Evolutionary conservation across 2,888 invertebrate species (phyloP).

Genomic region (Nymphalis urticae): DNA sequence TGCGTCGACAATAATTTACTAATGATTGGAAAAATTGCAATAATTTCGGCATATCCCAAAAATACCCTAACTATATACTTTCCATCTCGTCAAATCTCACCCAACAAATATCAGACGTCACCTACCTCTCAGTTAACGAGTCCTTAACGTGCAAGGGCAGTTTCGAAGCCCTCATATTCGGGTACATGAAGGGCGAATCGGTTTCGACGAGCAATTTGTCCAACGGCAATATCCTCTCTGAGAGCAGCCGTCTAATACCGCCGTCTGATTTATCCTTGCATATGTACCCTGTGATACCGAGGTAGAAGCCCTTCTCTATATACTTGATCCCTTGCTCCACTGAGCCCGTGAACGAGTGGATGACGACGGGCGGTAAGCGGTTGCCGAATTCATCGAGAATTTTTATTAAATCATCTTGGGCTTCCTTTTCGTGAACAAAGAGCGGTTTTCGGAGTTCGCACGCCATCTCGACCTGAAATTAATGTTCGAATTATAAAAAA

Average conservation of each 20-base stretch:
- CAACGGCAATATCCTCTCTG: conserved; percentile 89
- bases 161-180: conserved; percentile 95
- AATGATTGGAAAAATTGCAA: too few relatives aligned
- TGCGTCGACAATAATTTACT: too few relatives aligned
- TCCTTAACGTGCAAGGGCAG: conserved; percentile 93
- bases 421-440: conserved; percentile 95
- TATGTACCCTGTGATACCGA: conserved; percentile 89
- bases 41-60: too few relatives aligned
- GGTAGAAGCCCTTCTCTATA: conserved; percentile 91
- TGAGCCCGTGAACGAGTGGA: conserved; percentile 96
- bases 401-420: conserved; percentile 91
- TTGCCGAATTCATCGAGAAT: conserved; percentile 79
- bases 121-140: conserved; percentile 90
- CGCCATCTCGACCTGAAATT: conserved; percentile 88
- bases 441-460: conserved; percentile 93
- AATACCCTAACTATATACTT: too few relatives aligned
- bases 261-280: conserved; percentile 96
- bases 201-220: conserved; percentile 94
- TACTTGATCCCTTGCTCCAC: conserved; percentile 90
- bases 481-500: background rate
- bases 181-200: conserved; percentile 98
- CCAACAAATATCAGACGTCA: background rate
- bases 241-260: conserved; percentile 91
- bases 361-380: conserved; percentile 89
- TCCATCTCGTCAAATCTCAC: background rate